Percentiles rank a stretch among this genome's conserved stretches.
These are phyloP conservation scores for Mormyrops boulengeri DNA, from an alignment of 2,797 vertebrate species.

Conservation along the genomic window DNA sequence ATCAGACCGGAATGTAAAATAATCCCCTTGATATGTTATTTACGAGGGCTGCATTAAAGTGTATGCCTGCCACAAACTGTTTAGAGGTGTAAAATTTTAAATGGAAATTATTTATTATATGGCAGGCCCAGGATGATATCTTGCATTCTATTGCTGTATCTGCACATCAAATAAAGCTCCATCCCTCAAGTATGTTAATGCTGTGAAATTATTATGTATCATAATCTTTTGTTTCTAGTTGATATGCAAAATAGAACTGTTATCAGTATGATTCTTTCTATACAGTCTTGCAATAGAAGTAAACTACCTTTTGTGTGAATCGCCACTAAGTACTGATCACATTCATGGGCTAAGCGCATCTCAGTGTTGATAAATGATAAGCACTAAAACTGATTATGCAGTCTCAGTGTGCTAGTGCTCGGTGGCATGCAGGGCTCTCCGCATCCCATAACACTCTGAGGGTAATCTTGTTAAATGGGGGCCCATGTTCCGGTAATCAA, in stretches of 20 bases:
- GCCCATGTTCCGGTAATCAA: conserved; percentile 14
- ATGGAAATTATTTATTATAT: neutral
- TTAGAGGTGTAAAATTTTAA: neutral
- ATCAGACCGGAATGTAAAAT: neutral
- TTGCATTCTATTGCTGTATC: neutral
- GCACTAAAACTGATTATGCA: neutral
- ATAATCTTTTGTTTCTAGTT: neutral
- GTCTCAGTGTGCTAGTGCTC: neutral
- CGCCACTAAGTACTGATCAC: neutral
- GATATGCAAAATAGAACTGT: neutral
- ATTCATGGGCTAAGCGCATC: neutral
- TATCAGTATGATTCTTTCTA: conserved; percentile 7
- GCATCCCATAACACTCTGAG: conserved; percentile 4
- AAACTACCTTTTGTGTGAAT: conserved; percentile 1
- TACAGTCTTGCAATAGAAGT: neutral
- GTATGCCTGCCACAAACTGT: neutral
- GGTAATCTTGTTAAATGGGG: conserved; percentile 20
- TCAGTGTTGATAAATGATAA: conserved; percentile 10
- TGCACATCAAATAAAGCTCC: neutral
- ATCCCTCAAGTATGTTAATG: neutral
- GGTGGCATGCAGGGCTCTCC: neutral
- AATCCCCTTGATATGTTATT: neutral
- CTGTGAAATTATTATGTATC: conserved; percentile 6
- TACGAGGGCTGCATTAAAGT: neutral
- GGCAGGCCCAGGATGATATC: neutral